Evolutionary conservation across 2,797 vertebrate species (phyloP).

Genomic region (Parauchenoglanis punctatus): DNA sequence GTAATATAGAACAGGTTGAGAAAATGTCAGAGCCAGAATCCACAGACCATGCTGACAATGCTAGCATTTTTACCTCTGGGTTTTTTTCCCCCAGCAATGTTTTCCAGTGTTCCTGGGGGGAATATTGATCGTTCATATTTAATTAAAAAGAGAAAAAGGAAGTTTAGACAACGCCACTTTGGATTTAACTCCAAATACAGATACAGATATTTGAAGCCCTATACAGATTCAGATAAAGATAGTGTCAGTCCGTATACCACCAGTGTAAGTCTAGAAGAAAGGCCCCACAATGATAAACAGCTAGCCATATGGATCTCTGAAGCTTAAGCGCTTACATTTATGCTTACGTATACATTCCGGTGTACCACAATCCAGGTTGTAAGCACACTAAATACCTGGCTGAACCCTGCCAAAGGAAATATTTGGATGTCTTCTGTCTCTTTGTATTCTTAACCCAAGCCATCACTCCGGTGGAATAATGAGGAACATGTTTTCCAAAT

Average conservation of each 20-base stretch:
- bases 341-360: constrained; percentile 4
- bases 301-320: not conserved
- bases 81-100: not conserved
- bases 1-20: not conserved
- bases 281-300: not conserved
- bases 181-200: not conserved
- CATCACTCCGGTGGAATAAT: constrained; percentile 37
- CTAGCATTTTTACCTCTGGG: not conserved
- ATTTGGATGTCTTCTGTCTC: constrained; percentile 24
- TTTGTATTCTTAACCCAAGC: constrained; percentile 35
- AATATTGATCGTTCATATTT: not conserved
- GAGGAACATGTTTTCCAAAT: constrained; percentile 34
- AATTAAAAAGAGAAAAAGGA: not conserved
- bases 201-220: not conserved
- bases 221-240: not conserved
- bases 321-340: not conserved
- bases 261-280: not conserved
- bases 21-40: not conserved
- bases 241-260: not conserved
- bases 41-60: not conserved
- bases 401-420: constrained; percentile 29
- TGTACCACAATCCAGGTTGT: constrained; percentile 13
- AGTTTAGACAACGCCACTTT: not conserved
- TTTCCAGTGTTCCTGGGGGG: not conserved
- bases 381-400: constrained; percentile 32